Evolutionary conservation across 2,888 invertebrate genomes (phyloP).

Genomic region (Sinodicranocentrus sp.): DNA sequence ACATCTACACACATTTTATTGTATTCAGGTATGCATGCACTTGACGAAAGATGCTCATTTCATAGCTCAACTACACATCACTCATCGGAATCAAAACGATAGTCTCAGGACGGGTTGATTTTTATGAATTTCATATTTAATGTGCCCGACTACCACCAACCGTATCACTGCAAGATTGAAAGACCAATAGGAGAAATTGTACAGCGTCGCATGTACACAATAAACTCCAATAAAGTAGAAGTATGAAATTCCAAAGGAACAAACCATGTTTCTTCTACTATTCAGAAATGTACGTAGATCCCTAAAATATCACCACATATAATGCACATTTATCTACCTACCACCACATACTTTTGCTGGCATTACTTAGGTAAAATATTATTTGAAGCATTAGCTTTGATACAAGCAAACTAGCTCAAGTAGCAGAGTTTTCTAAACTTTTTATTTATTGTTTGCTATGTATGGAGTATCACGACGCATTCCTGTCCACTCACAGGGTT

Average conservation of each 20-base stretch:
- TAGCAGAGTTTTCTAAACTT: neutral
- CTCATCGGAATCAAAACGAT: slow-evolving; percentile 8
- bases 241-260: too few species aligned
- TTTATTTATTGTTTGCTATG: slow-evolving; percentile 24
- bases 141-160: too few species aligned
- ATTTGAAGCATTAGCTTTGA: slow-evolving; percentile 7
- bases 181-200: too few species aligned
- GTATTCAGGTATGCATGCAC: neutral
- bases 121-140: neutral
- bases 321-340: too few species aligned
- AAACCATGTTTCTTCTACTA: too few species aligned
- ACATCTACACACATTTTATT: neutral
- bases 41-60: neutral
- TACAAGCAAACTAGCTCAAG: neutral
- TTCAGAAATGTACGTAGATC: too few species aligned
- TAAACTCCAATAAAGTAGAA: too few species aligned
- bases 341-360: too few species aligned
- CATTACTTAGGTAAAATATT: neutral
- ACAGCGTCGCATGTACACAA: too few species aligned
- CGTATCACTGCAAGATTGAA: too few species aligned
- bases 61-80: neutral
- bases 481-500: slow-evolving; percentile 1
- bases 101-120: neutral
- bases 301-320: too few species aligned
- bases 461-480: slow-evolving; percentile 11